These are phyloP conservation scores for Odontomachus brunneus DNA, from an alignment of 1,140 invertebrate species.

Conservation along the genomic window DNA sequence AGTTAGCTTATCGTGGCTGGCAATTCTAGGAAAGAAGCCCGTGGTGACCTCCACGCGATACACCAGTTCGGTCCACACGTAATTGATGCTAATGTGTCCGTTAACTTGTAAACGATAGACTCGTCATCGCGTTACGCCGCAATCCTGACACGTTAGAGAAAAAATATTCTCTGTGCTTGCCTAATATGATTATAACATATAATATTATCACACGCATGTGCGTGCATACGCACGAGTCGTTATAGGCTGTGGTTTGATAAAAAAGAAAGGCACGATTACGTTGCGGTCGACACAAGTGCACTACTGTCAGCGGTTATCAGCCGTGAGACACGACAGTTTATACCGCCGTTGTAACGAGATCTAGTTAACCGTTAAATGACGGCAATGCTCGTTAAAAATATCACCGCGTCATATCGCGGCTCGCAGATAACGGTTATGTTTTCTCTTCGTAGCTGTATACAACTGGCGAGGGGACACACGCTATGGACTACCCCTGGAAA, in stretches of 20 bases:
- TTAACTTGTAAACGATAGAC: not conserved
- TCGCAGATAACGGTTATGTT: constrained; percentile 1
- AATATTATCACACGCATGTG: too few relatives aligned
- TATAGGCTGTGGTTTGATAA: too few relatives aligned
- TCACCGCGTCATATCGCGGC: constrained; percentile 26
- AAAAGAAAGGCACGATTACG: not conserved
- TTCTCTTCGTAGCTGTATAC: constrained; percentile 91
- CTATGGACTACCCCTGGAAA: constrained; percentile 93
- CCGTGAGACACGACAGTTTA: constrained; percentile 12
- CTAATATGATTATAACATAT: too few relatives aligned
- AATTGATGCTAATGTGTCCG: not conserved
- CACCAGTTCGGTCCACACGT: not conserved
- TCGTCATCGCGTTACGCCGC: too few relatives aligned
- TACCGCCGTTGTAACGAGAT: constrained; percentile 28
- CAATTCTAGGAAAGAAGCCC: constrained; percentile 63
- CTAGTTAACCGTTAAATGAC: constrained; percentile 37
- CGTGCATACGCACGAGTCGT: too few relatives aligned
- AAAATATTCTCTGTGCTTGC: too few relatives aligned
- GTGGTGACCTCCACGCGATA: not conserved
- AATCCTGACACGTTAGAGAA: too few relatives aligned
- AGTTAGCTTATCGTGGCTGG: constrained; percentile 68
- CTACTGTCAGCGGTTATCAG: constrained; percentile 13
- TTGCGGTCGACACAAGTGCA: not conserved
- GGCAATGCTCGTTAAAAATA: constrained; percentile 35
- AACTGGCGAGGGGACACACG: constrained; percentile 94